A percentile compares a stretch with the other conserved stretches of the same genome.
phyloP scores from a whole-genome alignment of 2,797 vertebrate genomes.

The Tenualosa ilisha region DNA sequence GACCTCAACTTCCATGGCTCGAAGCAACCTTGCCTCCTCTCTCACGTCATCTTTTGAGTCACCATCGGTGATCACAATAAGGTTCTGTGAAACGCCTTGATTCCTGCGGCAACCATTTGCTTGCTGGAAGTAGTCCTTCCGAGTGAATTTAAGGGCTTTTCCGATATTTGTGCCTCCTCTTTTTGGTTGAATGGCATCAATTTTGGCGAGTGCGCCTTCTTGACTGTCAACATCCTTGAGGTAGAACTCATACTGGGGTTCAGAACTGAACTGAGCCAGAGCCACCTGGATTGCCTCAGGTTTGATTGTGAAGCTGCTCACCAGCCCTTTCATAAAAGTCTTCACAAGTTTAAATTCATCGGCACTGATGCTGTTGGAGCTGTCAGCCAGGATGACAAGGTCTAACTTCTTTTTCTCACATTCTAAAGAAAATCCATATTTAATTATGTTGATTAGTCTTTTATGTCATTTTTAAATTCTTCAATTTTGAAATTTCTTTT shows the following conservation, averaged over 20 bases:
- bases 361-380: conserved; percentile 70
- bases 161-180: conserved; percentile 70
- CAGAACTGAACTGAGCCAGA: conserved; percentile 77
- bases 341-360: conserved; percentile 73
- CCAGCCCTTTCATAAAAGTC: conserved; percentile 68
- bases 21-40: conserved; percentile 62
- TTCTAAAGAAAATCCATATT: conserved; percentile 54
- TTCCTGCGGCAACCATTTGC: conserved; percentile 66
- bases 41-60: conserved; percentile 68
- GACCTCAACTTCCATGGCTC: conserved; percentile 63
- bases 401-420: conserved; percentile 75
- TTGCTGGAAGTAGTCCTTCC: conserved; percentile 67
- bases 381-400: conserved; percentile 81
- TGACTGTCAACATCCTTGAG: conserved; percentile 62
- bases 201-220: conserved; percentile 54
- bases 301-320: conserved; percentile 68
- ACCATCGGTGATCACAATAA: conserved; percentile 83
- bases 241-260: conserved; percentile 70
- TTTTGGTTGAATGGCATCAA: conserved; percentile 55
- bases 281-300: conserved; percentile 68
- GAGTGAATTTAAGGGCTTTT: conserved; percentile 45
- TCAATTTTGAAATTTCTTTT: background rate
- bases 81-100: conserved; percentile 68
- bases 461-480: background rate
- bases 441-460: background rate